Evolutionary conservation across 2,113 vertebrate genomes (phyloP).

Genomic region (Perognathus longimembris): DNA sequence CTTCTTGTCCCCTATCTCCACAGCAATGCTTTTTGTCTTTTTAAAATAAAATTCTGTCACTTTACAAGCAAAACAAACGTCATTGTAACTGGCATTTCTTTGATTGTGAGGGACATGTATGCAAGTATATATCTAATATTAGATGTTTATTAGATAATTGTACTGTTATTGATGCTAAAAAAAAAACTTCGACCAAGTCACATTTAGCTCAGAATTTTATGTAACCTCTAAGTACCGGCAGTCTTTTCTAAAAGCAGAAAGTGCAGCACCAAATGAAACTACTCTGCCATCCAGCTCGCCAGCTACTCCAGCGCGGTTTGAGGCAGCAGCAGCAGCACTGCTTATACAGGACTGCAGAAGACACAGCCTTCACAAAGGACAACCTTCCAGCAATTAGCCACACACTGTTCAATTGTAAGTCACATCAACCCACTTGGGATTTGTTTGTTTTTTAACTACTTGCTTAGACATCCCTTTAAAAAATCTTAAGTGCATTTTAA

Average conservation of each 20-base stretch:
- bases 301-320: not conserved
- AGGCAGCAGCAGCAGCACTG: conserved; percentile 1
- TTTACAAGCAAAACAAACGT: conserved; percentile 48
- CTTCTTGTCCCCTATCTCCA: not conserved
- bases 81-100: not conserved
- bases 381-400: not conserved
- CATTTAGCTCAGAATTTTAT: conserved; percentile 38
- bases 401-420: not conserved
- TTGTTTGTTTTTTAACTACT: conserved; percentile 44
- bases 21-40: not conserved
- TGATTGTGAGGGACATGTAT: not conserved
- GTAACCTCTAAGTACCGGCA: conserved; percentile 46
- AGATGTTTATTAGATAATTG: not conserved
- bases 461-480: not conserved
- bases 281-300: conserved; percentile 12
- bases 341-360: not conserved
- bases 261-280: not conserved
- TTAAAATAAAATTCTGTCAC: not conserved
- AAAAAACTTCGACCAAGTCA: conserved; percentile 11
- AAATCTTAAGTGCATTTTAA: conserved; percentile 55
- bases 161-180: conserved; percentile 27
- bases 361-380: not conserved
- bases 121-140: conserved; percentile 27
- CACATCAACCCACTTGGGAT: not conserved
- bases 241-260: conserved; percentile 54